Evolutionary conservation across 2,888 invertebrate species (phyloP).

Genomic region (Alcis repandata): DNA sequence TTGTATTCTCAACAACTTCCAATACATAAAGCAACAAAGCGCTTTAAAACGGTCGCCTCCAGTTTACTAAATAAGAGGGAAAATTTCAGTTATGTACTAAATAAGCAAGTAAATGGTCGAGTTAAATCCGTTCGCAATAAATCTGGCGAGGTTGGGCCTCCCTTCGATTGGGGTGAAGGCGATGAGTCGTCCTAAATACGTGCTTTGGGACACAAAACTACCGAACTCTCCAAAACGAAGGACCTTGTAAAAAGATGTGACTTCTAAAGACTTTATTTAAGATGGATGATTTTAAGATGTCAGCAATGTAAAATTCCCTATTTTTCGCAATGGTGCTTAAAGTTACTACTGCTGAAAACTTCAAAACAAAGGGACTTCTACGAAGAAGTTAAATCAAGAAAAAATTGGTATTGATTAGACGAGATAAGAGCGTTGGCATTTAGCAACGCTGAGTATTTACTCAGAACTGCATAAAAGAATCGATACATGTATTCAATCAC

Average conservation of each 20-base stretch:
- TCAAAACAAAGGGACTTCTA: no score
- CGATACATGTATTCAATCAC: no score
- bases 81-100: slow-evolving; percentile 27
- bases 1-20: slow-evolving; percentile 4
- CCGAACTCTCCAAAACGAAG: not conserved
- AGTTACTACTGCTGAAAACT: no score
- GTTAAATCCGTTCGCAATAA: slow-evolving; percentile 41
- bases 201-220: slow-evolving; percentile 36
- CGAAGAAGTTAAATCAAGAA: no score
- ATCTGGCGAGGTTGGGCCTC: slow-evolving; percentile 34
- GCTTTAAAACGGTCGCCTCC: slow-evolving; percentile 1
- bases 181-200: slow-evolving; percentile 42
- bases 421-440: no score
- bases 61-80: slow-evolving; percentile 12
- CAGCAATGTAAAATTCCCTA: no score
- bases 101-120: slow-evolving; percentile 36
- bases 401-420: no score
- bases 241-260: not conserved
- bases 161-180: slow-evolving; percentile 30
- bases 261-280: no score
- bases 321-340: no score
- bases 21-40: slow-evolving; percentile 17
- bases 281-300: no score
- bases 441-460: no score
- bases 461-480: no score